A percentile compares a stretch with the other conserved stretches of the same genome.
Evolutionary conservation across 2,797 vertebrate genomes (phyloP).

Genomic region (Melanogrammus aeglefinus): DNA sequence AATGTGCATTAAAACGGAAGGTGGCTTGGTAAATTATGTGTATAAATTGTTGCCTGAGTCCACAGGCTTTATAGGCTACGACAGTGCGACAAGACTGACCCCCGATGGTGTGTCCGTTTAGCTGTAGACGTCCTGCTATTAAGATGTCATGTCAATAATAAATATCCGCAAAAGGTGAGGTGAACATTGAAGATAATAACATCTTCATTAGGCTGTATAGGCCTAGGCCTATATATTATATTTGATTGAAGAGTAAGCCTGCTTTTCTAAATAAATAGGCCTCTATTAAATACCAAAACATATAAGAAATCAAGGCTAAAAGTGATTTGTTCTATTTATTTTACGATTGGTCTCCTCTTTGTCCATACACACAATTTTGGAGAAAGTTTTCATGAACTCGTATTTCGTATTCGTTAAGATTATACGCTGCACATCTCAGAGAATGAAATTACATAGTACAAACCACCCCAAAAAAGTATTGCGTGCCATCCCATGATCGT

Average conservation of each 20-base stretch:
- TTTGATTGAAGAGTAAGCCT: no score
- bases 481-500: background rate
- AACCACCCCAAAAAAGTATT: background rate
- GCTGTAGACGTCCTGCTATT: background rate
- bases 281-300: background rate
- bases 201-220: background rate
- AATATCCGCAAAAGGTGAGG: background rate
- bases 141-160: background rate
- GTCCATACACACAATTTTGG: background rate
- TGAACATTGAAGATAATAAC: no score
- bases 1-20: conserved; percentile 31
- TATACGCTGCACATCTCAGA: no score
- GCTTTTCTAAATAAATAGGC: background rate
- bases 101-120: conserved; percentile 45
- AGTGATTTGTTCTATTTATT: background rate
- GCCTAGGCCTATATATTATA: no score
- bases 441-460: background rate
- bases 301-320: background rate
- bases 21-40: conserved; percentile 2
- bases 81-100: conserved; percentile 52
- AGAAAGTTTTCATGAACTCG: no score
- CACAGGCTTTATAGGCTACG: background rate
- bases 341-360: background rate
- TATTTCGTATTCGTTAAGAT: no score
- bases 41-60: background rate